Conservation (phyloP, 2,888 invertebrate genomes). For the Lycophotia porphyrea region DNA sequence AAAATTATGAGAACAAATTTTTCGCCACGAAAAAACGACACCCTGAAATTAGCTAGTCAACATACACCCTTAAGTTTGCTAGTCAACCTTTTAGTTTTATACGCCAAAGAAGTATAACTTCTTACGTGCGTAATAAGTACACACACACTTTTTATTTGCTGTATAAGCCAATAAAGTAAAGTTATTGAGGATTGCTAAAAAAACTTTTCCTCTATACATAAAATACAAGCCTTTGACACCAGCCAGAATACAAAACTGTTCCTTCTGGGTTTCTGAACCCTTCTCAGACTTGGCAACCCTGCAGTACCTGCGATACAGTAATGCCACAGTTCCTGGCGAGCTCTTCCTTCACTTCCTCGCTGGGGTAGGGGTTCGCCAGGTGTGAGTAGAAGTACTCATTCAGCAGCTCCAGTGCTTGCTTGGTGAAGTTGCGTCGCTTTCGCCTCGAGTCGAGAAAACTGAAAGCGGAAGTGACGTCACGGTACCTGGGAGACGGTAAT, state of each 20-base stretch:
- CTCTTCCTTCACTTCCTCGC: slow-evolving; percentile 99
- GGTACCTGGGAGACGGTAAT: slow-evolving; percentile 98
- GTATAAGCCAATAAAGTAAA: not conserved
- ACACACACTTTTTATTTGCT: slow-evolving; percentile 14
- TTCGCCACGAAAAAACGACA: too few species aligned
- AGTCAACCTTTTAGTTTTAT: too few species aligned
- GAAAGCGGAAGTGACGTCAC: slow-evolving; percentile 58
- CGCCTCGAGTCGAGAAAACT: slow-evolving; percentile 92
- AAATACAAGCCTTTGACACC: not conserved
- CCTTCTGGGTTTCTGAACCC: not conserved
- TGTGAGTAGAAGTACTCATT: slow-evolving; percentile 99
- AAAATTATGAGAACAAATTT: too few species aligned
- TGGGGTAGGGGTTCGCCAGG: slow-evolving; percentile 99
- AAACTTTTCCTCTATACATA: not conserved
- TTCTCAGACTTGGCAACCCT: slow-evolving; percentile 55
- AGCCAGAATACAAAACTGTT: not conserved
- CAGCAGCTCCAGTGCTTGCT: slow-evolving; percentile 98
- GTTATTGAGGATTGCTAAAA: not conserved
- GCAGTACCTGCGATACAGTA: slow-evolving; percentile 95
- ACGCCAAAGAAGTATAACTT: too few species aligned
- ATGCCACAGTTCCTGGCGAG: slow-evolving; percentile 98
- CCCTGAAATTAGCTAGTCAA: too few species aligned
- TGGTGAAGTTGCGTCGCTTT: slow-evolving; percentile 98
- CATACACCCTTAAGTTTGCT: too few species aligned
- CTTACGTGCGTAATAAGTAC: too few species aligned